These are phyloP conservation scores for Arvicanthis niloticus DNA, from an alignment of 2,113 vertebrate species.

Conservation along the genomic window DNA sequence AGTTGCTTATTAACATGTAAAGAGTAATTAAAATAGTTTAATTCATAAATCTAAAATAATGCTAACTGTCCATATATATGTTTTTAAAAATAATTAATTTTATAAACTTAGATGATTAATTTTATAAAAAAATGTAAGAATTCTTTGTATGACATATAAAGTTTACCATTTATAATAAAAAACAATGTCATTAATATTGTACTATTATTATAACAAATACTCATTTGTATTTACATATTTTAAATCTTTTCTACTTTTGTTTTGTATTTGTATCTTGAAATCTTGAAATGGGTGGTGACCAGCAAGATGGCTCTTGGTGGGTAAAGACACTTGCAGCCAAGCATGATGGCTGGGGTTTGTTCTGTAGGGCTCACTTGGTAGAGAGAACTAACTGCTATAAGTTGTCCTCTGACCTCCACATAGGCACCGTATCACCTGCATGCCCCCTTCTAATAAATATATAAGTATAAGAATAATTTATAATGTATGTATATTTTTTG, in stretches of 20 bases:
- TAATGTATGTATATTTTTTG: not conserved
- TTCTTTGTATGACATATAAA: conserved; percentile 59
- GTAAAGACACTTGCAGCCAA: not conserved
- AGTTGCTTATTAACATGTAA: not conserved
- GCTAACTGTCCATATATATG: not conserved
- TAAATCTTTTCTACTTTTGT: not conserved
- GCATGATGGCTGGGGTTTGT: not conserved
- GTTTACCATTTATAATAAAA: conserved; percentile 66
- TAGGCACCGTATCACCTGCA: too few species aligned
- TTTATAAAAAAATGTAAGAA: conserved; percentile 29
- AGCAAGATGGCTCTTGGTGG: not conserved
- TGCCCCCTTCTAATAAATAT: not conserved
- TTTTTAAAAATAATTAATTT: not conserved
- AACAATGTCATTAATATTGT: conserved; percentile 56
- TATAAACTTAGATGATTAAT: not conserved
- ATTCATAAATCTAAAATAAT: conserved; percentile 33
- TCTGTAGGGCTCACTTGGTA: not conserved
- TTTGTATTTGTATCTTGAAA: conserved; percentile 51
- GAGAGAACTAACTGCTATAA: not conserved
- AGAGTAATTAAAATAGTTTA: not conserved
- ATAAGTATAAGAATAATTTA: not conserved
- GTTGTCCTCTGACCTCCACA: not conserved
- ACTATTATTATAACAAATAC: conserved; percentile 76
- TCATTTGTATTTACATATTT: conserved; percentile 37
- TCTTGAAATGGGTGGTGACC: not conserved